These are phyloP conservation scores for Elaphurus davidianus DNA, from an alignment of 2,113 vertebrate species.

Conservation along the genomic window DNA sequence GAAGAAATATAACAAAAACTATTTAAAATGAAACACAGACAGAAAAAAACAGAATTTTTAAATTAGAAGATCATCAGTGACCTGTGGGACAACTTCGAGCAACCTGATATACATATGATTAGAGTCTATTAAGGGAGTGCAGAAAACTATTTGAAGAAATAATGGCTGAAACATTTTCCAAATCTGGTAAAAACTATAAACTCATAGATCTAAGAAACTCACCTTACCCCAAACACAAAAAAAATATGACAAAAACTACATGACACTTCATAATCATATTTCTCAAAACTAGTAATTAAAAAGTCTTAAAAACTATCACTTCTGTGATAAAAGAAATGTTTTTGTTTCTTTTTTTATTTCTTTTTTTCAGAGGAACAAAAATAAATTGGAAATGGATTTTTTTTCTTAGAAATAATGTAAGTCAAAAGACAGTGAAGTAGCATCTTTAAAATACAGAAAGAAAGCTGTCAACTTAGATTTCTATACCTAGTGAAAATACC, in stretches of 20 bases:
- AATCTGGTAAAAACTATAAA: conserved; percentile 22
- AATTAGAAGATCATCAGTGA: background rate
- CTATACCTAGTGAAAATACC: background rate
- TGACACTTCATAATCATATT: background rate
- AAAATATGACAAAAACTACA: conserved; percentile 4
- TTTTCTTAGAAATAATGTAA: background rate
- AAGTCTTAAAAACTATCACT: background rate
- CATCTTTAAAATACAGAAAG: conserved; percentile 29
- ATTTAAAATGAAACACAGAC: background rate
- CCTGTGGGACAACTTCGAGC: background rate
- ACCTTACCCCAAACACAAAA: background rate
- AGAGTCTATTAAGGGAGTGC: background rate
- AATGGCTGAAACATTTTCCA: background rate
- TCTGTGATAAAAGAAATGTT: background rate
- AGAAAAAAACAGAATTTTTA: background rate
- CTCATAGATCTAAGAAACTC: background rate
- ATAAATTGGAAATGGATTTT: background rate
- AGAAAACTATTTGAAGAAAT: conserved; percentile 20
- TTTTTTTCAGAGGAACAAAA: background rate
- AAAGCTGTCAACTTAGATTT: conserved; percentile 27
- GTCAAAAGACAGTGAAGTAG: background rate
- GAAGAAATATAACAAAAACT: background rate
- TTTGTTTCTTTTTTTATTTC: background rate
- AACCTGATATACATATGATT: background rate
- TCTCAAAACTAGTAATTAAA: background rate